Evolutionary conservation across 2,113 vertebrate species (phyloP).

Genomic region (Chauna torquata): DNA sequence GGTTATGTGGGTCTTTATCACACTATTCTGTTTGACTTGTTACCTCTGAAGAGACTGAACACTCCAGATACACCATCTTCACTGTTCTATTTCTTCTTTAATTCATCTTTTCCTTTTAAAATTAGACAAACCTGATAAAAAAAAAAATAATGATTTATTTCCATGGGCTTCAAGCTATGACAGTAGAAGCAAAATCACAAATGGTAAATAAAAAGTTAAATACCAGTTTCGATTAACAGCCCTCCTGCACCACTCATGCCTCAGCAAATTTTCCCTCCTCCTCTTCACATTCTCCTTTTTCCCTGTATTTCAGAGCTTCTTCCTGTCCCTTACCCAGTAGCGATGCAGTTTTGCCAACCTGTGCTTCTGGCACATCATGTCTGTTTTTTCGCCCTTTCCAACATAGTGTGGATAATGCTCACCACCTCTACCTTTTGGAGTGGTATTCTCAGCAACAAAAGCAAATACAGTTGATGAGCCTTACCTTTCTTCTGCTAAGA

Average conservation of each 20-base stretch:
- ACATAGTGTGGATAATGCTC: not conserved
- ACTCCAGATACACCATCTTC: rapidly evolving
- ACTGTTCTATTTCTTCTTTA: not conserved
- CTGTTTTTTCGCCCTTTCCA: not conserved
- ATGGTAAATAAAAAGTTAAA: not conserved
- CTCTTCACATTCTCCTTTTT: not conserved
- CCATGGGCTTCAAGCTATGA: not conserved
- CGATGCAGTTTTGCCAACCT: not conserved
- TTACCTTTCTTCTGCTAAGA: not conserved
- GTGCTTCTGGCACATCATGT: not conserved
- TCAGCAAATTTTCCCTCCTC: not conserved
- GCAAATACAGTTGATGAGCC: not conserved
- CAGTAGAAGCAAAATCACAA: not conserved
- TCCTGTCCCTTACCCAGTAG: not conserved
- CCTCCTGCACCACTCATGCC: not conserved
- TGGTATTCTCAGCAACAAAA: not conserved
- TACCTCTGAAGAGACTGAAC: not conserved
- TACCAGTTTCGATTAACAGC: not conserved
- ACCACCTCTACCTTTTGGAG: not conserved
- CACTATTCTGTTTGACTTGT: not conserved
- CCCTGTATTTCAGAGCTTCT: not conserved
- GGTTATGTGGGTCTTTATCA: not conserved
- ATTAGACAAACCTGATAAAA: not conserved
- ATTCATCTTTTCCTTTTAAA: not conserved
- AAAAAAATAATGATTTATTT: not conserved